Conservation (phyloP, 2,113 vertebrate species). For the Tupaia tana region DNA sequence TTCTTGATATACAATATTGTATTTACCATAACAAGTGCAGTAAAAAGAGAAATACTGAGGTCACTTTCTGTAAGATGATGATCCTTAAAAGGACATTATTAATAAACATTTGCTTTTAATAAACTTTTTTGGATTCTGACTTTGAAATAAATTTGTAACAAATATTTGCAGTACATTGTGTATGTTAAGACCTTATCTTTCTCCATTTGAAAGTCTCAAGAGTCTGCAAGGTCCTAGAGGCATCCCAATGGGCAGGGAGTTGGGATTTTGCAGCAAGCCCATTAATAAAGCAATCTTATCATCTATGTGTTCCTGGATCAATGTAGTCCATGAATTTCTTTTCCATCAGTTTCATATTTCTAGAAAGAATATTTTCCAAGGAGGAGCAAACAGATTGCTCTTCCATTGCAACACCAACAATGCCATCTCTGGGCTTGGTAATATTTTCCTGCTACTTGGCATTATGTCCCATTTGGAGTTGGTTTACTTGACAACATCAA, state of each 20-base stretch:
- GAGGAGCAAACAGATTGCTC: constrained; percentile 84
- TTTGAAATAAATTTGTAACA: constrained; percentile 28
- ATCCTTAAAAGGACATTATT: constrained; percentile 23
- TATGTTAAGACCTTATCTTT: constrained; percentile 72
- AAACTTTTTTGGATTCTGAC: background rate
- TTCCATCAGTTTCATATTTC: constrained; percentile 88
- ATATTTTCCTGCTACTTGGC: too few species aligned
- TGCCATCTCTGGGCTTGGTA: too few species aligned
- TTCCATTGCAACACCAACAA: constrained; percentile 46
- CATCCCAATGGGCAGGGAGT: constrained; percentile 67
- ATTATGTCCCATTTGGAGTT: too few species aligned
- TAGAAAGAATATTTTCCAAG: constrained; percentile 87
- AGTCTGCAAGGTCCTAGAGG: constrained; percentile 71
- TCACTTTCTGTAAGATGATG: constrained; percentile 27
- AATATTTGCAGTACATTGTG: background rate
- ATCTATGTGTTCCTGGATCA: constrained; percentile 87
- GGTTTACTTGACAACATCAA: too few species aligned
- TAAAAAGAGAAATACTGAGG: constrained; percentile 49
- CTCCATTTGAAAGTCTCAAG: constrained; percentile 85
- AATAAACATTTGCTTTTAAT: constrained; percentile 12
- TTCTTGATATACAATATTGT: constrained; percentile 63
- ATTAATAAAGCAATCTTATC: constrained; percentile 83
- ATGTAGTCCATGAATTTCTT: constrained; percentile 87
- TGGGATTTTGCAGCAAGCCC: constrained; percentile 76
- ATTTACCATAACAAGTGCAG: constrained; percentile 57